Conservation (phyloP, 2,888 invertebrate species). For the Strigamia maritima region DNA sequence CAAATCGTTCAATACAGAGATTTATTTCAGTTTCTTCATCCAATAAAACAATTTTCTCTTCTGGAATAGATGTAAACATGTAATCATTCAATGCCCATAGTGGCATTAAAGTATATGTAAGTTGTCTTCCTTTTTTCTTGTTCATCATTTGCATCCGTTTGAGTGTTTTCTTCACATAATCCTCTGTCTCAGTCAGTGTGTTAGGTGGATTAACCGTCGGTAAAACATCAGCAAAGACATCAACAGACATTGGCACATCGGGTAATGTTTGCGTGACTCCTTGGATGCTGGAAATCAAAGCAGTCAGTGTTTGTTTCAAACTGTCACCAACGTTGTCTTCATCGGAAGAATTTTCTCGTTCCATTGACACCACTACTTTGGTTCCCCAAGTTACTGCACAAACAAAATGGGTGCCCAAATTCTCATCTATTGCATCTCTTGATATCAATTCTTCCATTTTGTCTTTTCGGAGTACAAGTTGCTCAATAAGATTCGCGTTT, state of each 20-base stretch:
- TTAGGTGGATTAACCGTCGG: not conserved
- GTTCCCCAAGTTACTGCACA: not conserved
- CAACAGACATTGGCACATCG: not conserved
- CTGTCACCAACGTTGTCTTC: not conserved
- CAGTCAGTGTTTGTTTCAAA: not conserved
- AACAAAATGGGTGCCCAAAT: conserved; percentile 8
- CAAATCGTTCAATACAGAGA: no score
- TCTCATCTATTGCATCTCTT: not conserved
- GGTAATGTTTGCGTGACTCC: not conserved
- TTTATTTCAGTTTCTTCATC: no score
- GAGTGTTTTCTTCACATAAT: not conserved
- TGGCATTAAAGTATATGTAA: not conserved
- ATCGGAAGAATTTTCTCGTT: not conserved
- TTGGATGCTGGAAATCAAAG: not conserved
- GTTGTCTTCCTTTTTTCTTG: not conserved
- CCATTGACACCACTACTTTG: not conserved
- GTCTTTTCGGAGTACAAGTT: no score
- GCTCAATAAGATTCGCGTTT: not conserved
- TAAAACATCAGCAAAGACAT: not conserved
- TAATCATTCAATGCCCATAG: not conserved
- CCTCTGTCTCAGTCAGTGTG: not conserved
- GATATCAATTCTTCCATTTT: not conserved
- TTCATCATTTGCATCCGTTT: not conserved
- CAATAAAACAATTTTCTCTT: not conserved
- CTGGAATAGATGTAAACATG: not conserved